Evolutionary conservation across 1,140 invertebrate genomes (phyloP), one percentile per base, ranked within the genome.

Genomic region (Plodia interpunctella): DNA sequence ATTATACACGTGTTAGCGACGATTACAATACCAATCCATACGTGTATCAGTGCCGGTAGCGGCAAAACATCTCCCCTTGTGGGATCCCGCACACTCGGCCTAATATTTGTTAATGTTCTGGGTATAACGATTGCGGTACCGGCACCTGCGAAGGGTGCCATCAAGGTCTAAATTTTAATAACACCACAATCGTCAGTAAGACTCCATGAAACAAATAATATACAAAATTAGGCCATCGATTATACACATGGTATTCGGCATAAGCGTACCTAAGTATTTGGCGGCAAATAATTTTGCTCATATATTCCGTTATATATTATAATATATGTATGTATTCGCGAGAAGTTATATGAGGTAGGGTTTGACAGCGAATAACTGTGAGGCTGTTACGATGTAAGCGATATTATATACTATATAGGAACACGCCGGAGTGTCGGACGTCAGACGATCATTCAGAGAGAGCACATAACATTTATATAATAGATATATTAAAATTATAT

Each of bases 401-500:
- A 44, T 44, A 32, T 32, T 32, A 32, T 32, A 44, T 44, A 32
- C 10, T 32, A 32, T 32, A 15, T 44, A 44, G 38, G n/a, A 44
- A 44, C 38, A 32, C 30, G 30, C 30, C 30, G 30, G 30, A 25
- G 54, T 56, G 49, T 21, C 59, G 50, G 32, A 57, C 56, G 57
- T 52, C 35, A 75, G 66, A 70, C 66, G 66, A 72, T 67, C 67
- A 68, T 72, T 78, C 79, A 77, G 76, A 79, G 74, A 79, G 76
- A 80, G 74, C 67, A 70, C 65, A 54, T 65, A n/a, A 71, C 65
- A 67, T 60, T 64, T 65, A 67, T 69, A 69, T 72, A 77, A 76
- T 83, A 86, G 78, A 80, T 86, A 83, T 78, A 81, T 72, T 71
- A 78, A 25, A 80, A 83, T 80, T 72, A 70, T 76, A 78, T 72